A percentile compares a stretch with the other conserved stretches of the same genome.
phyloP scores from a whole-genome alignment of 2,113 vertebrate species.

The Oryzias curvinotus region DNA sequence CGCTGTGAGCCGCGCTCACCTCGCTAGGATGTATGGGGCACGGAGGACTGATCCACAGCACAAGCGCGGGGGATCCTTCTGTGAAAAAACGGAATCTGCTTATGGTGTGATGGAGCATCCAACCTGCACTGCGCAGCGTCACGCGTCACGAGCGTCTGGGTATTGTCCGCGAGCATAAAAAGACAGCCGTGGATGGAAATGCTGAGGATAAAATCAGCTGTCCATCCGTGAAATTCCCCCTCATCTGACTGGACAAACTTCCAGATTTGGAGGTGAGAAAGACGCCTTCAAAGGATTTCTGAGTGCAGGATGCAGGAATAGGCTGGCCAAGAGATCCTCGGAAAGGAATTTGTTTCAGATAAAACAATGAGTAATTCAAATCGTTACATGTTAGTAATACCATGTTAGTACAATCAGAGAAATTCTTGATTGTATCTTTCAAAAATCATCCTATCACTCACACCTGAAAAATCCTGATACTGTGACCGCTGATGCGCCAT shows the following conservation, averaged over 20 bases:
- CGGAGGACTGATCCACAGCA: conserved; percentile 74
- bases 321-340: background rate
- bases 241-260: conserved; percentile 32
- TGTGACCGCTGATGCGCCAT: conserved; percentile 31
- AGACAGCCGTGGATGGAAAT: background rate
- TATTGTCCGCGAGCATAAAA: background rate
- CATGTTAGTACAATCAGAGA: too few relatives aligned
- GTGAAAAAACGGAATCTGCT: fast-evolving
- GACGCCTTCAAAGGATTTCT: conserved; percentile 25
- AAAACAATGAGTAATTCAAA: too few relatives aligned
- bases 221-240: conserved; percentile 15
- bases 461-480: conserved; percentile 35
- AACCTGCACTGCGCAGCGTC: background rate
- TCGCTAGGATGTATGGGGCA: conserved; percentile 52
- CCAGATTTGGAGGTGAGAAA: conserved; percentile 53
- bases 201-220: background rate
- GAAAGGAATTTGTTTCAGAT: too few relatives aligned
- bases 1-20: conserved; percentile 50
- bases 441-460: background rate
- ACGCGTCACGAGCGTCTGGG: fast-evolving
- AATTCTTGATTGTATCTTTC: too few relatives aligned
- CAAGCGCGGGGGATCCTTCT: conserved; percentile 42
- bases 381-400: too few relatives aligned
- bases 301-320: conserved; percentile 15
- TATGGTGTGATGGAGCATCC: background rate